Conservation (phyloP, 2,113 vertebrate species). For the Halcyon senegalensis region DNA sequence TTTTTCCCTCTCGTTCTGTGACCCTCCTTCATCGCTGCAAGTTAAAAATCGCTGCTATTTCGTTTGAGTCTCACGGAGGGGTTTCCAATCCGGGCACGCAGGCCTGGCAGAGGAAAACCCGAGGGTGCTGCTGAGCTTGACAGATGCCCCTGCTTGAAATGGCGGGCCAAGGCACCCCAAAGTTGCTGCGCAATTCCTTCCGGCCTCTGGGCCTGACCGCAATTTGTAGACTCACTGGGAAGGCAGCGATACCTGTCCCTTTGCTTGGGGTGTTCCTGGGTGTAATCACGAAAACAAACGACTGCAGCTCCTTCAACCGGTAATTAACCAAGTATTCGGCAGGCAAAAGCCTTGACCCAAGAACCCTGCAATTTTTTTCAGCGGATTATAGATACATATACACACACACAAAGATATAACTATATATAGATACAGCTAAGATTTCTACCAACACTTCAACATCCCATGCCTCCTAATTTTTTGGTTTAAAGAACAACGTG, state of each 20-base stretch:
- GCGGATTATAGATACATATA: background rate
- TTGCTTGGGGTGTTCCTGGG: background rate
- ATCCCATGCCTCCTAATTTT: background rate
- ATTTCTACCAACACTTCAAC: background rate
- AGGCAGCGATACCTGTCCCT: conserved; percentile 8
- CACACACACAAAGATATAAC: too few species aligned
- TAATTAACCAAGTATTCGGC: background rate
- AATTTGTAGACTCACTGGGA: background rate
- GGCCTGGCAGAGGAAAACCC: too few species aligned
- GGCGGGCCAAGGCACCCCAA: background rate
- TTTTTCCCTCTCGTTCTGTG: too few species aligned
- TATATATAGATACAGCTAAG: too few species aligned
- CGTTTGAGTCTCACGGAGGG: too few species aligned
- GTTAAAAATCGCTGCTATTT: too few species aligned
- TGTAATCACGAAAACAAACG: background rate
- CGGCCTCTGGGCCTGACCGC: background rate
- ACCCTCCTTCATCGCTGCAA: too few species aligned
- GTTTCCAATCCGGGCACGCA: too few species aligned
- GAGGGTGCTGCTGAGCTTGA: accelerated
- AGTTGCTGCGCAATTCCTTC: background rate
- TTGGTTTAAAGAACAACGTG: background rate
- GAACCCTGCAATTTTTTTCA: background rate
- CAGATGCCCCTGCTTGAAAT: background rate
- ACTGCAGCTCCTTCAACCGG: background rate
- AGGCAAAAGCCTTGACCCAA: background rate